Base-by-base conservation (phyloP, 2,113 vertebrate genomes). In the Malurus elegans region DNA sequence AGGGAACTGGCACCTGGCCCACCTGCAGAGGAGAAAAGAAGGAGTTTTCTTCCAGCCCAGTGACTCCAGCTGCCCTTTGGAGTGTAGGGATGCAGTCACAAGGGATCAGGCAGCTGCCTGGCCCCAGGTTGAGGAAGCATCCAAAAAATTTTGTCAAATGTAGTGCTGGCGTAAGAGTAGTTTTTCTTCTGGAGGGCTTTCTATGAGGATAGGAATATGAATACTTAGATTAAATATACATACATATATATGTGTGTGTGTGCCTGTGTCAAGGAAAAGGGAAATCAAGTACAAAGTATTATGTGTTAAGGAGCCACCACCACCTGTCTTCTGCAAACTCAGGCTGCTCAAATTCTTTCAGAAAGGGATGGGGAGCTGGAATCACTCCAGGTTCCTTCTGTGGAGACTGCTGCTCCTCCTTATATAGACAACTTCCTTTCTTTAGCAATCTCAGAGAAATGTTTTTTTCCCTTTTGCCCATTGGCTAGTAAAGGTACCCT, bases 261-360 rank as follows among this genome's bases (percentile, higher is more conserved):
- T 14, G 13, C 10, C 4, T 36, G 8, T 9, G 25, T 60, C 70
- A 54, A 76, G 32, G 67, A 83, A 71, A 66, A 1, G 2, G 26
- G 58, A 88, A 21, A 71, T 67, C 0, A 8, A 32, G 36, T 56
- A 36, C 65, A 40, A 58, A 86, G 58, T 76, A 69, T 79, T 85
- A 32, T 1, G 0, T 57, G 45, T 53, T 86, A 88, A 76, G 75
- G 58, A 62, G 62, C 21, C 54, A 56, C 71, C 54, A 56, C 71
- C 83, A 95, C 75, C 89, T 86, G 86, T 62, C 86, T 94, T 45
- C 42, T 84, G 72, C 64, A 86, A 91, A 50, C 60, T 45, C 42
- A 10, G 64, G 32, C 91, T 50, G 23, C 73, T 94, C 21, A 38
- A 36, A 93, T 84, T 65, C 70, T 88, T 84, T 75, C 65, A 62